A percentile compares a stretch with the other conserved stretches of the same genome.
Conservation (phyloP, 2,797 vertebrate species). For the Picus viridis region DNA sequence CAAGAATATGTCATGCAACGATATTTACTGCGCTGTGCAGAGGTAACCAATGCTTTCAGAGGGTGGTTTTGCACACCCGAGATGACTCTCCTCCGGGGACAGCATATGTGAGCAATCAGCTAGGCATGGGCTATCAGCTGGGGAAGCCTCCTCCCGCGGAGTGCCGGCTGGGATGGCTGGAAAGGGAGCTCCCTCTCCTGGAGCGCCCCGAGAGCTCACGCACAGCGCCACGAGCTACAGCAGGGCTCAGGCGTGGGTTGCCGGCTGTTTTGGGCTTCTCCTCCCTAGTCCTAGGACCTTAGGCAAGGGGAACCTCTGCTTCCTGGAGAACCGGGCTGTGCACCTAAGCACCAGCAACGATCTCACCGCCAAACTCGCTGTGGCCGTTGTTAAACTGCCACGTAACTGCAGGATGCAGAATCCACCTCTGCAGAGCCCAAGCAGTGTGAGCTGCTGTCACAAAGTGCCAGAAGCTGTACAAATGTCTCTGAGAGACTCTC, state of each 20-base stretch:
- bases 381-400: not conserved
- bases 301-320: not conserved
- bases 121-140: slow-evolving; percentile 37
- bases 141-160: not conserved
- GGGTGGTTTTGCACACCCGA: slow-evolving; percentile 59
- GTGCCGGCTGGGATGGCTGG: not conserved
- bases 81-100: slow-evolving; percentile 54
- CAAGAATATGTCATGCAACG: slow-evolving; percentile 61
- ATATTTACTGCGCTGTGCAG: slow-evolving; percentile 45
- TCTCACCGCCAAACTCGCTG: not conserved
- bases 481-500: not conserved
- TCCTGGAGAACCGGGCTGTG: not conserved
- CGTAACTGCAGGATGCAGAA: not conserved
- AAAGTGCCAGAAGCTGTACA: not conserved
- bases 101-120: slow-evolving; percentile 60
- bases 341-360: not conserved
- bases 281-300: not conserved
- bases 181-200: slow-evolving; percentile 70
- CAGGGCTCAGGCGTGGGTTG: not conserved
- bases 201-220: not conserved
- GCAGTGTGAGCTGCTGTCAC: not conserved
- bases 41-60: slow-evolving; percentile 69
- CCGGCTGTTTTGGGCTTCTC: not conserved
- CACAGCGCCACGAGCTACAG: not conserved
- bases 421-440: not conserved